Percentiles rank a stretch among this genome's conserved stretches.
These are phyloP conservation scores for Drosophila rellima DNA, from an alignment of 2,888 invertebrate genomes.

Conservation along the genomic window DNA sequence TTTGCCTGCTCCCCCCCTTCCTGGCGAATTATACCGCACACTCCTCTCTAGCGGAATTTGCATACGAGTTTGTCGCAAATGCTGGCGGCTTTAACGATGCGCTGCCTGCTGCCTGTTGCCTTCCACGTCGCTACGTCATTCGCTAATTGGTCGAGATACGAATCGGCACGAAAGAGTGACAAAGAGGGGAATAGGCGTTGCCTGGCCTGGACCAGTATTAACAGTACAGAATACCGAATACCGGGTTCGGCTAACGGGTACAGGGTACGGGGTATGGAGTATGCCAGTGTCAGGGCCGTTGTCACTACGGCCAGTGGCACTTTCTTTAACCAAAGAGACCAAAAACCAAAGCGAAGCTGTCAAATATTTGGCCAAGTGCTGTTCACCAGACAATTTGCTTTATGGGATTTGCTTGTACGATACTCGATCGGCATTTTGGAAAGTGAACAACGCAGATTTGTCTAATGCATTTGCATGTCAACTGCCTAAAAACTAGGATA, in stretches of 20 bases:
- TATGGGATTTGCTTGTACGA: slow-evolving; percentile 68
- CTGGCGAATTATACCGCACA: neutral
- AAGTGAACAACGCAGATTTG: slow-evolving; percentile 54
- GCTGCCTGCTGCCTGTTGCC: slow-evolving; percentile 18
- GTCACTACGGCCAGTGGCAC: slow-evolving; percentile 54
- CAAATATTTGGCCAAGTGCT: slow-evolving; percentile 68
- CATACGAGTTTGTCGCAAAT: slow-evolving; percentile 67
- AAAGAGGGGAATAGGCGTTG: slow-evolving; percentile 65
- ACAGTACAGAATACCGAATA: slow-evolving; percentile 13
- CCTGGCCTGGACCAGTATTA: slow-evolving; percentile 22
- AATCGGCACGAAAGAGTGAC: slow-evolving; percentile 62
- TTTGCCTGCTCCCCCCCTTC: slow-evolving; percentile 5
- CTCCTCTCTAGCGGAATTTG: slow-evolving; percentile 55
- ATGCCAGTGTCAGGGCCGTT: slow-evolving; percentile 33
- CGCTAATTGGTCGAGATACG: slow-evolving; percentile 77
- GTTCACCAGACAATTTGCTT: slow-evolving; percentile 61
- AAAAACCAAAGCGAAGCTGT: slow-evolving; percentile 35
- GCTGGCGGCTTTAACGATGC: slow-evolving; percentile 48
- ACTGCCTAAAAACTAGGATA: neutral
- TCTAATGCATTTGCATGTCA: slow-evolving; percentile 40
- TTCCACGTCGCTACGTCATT: slow-evolving; percentile 74
- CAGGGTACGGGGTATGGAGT: slow-evolving; percentile 6
- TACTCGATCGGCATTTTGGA: slow-evolving; percentile 45
- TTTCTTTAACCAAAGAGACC: slow-evolving; percentile 54
- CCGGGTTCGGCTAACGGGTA: slow-evolving; percentile 1